These are phyloP conservation scores for Pentamera pediparva DNA, from an alignment of 53 echinoderm and acorn worm species.

Conservation along the genomic window DNA sequence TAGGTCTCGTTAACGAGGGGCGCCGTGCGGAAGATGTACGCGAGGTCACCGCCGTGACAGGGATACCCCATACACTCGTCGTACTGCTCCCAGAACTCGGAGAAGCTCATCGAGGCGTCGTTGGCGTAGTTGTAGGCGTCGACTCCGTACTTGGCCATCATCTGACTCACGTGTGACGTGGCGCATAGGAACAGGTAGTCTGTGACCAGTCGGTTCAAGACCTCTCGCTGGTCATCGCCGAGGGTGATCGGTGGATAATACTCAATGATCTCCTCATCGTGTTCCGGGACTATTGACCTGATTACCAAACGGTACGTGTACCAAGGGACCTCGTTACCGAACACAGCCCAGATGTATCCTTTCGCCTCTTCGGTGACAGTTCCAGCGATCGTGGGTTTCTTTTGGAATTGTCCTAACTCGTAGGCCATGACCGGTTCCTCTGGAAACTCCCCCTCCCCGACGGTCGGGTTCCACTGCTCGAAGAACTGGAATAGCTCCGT, in stretches of 20 bases:
- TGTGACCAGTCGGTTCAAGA: background rate
- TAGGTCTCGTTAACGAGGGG: background rate
- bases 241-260: conserved; percentile 13
- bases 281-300: background rate
- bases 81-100: conserved; percentile 3
- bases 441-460: conserved; percentile 28
- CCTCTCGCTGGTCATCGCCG: conserved; percentile 24
- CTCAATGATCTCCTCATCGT: background rate
- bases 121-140: conserved; percentile 28
- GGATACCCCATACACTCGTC: background rate
- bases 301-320: background rate
- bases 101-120: conserved; percentile 26
- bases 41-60: conserved; percentile 42
- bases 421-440: conserved; percentile 20
- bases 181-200: conserved; percentile 44
- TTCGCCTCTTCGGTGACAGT: conserved; percentile 8
- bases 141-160: background rate
- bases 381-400: conserved; percentile 39
- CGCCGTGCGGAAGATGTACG: conserved; percentile 35
- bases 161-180: conserved; percentile 7
- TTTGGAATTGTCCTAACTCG: conserved; percentile 12
- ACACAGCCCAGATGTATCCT: conserved; percentile 5
- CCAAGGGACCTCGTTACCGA: background rate
- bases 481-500: conserved; percentile 20
- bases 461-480: conserved; percentile 23